Evolutionary conservation across 2,888 invertebrate species (phyloP).

Genomic region (Muschampia staudingeri): DNA sequence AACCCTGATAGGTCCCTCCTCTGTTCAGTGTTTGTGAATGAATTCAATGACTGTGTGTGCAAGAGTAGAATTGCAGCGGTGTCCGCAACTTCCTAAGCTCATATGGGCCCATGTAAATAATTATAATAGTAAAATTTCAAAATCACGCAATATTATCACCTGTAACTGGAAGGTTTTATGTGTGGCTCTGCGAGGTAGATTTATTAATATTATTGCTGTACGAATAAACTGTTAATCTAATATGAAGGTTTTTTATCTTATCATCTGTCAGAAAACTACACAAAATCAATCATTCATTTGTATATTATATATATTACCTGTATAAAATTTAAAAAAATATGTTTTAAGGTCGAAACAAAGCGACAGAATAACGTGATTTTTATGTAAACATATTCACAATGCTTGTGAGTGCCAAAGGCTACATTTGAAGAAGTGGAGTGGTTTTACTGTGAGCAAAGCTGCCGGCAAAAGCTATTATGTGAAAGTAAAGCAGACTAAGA

Average conservation of each 20-base stretch:
- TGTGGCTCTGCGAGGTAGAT: constrained; percentile 81
- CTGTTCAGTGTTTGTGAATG: constrained; percentile 88
- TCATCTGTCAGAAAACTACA: constrained; percentile 23
- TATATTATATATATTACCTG: too few species aligned
- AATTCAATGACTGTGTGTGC: constrained; percentile 90
- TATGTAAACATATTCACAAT: too few species aligned
- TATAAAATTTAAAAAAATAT: too few species aligned
- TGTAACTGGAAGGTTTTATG: constrained; percentile 38
- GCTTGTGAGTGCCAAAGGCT: too few species aligned
- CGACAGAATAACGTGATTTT: too few species aligned
- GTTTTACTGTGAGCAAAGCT: too few species aligned
- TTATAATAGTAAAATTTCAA: constrained; percentile 57
- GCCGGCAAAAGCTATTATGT: too few species aligned
- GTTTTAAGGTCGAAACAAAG: too few species aligned
- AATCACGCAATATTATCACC: constrained; percentile 49
- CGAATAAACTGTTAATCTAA: constrained; percentile 89
- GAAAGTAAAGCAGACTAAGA: too few species aligned
- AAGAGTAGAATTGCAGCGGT: constrained; percentile 86
- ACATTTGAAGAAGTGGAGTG: too few species aligned
- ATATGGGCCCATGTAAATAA: constrained; percentile 66
- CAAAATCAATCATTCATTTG: not conserved
- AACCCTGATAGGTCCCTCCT: constrained; percentile 85
- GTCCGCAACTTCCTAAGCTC: constrained; percentile 82
- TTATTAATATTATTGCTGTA: constrained; percentile 86
- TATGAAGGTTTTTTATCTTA: constrained; percentile 64